phyloP scores from a whole-genome alignment of 2,113 vertebrate species.

The Paramormyrops kingsleyae region DNA sequence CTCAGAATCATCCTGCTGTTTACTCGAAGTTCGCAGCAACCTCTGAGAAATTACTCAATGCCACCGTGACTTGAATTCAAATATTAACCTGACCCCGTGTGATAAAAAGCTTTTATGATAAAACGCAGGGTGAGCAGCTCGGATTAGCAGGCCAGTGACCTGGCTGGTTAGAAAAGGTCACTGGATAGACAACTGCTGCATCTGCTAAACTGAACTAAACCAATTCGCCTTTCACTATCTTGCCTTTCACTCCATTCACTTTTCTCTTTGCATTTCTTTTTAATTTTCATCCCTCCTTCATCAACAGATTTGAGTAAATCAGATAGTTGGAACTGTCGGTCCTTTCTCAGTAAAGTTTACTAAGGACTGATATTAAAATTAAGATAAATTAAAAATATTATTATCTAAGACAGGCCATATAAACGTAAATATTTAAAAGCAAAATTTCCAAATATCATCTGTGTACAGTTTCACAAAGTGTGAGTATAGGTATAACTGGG shows the following conservation, averaged over 20 bases:
- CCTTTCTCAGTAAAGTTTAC: neutral
- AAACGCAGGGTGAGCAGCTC: conserved; percentile 8
- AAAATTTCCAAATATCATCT: neutral
- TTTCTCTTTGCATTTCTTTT: neutral
- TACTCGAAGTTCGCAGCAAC: conserved; percentile 16
- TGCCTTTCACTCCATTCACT: neutral
- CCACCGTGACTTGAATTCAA: conserved; percentile 23
- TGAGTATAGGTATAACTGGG: neutral
- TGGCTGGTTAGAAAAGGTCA: conserved; percentile 6
- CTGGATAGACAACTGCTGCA: neutral
- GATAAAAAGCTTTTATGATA: conserved; percentile 30
- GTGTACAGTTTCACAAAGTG: neutral
- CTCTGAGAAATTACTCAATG: conserved; percentile 21
- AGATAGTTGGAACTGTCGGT: neutral
- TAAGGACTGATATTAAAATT: neutral
- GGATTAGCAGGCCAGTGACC: conserved; percentile 22
- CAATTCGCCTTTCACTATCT: neutral
- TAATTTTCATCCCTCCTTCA: neutral
- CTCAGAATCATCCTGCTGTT: conserved; percentile 17
- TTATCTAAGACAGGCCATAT: neutral
- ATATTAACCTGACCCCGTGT: conserved; percentile 25
- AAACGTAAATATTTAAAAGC: neutral
- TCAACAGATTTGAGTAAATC: neutral
- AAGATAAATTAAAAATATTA: neutral
- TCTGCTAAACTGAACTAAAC: neutral